Base-by-base conservation (phyloP, 1,140 invertebrate genomes). In the Ceratina japonica region DNA sequence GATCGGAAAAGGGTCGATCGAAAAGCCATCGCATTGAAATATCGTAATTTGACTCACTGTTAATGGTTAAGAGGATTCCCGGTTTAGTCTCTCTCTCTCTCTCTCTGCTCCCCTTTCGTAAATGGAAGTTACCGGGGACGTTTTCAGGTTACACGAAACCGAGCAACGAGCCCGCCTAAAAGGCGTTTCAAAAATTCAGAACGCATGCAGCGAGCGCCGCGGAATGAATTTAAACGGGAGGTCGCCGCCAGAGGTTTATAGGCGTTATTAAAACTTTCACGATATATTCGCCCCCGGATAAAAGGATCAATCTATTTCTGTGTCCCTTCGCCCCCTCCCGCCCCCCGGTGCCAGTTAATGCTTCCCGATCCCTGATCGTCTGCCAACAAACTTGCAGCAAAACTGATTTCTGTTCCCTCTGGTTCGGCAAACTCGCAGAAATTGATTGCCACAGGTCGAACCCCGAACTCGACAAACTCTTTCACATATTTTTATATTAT, bases 161-260 rank as follows among this genome's bases (percentile, higher is more conserved):
- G 16, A n/a, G 15, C 52, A 13, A 56, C 22, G 7, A 15, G 18
- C 4, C 15, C 15, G 8, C 22, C n/a, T 64, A 51, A 64, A 64
- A 74, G 59, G 49, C n/a, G n/a, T 31, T 52, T 74, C 18, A 22
- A 64, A 74, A 22, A 31, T 74, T 74, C 61, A 52, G 27, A 52
- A 15, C 24, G 49, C 24, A 15, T 31, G 49, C 72, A 37, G 2
- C 24, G 44, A 4, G 16, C 10, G 37, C 37, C 20, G 1, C 15
- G 20, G 27, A 18, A 44, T n/a, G 72, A 52, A 24, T 54, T 63
- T 62, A 56, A 44, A 37, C 27, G 15, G 1, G 7, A 44, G 37
- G 37, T 44, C 37, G 37, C 12, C 20, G 58, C n/a, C 12, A 44
- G 20, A 12, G 22, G 54, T 71, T 58, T 58, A 22, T 5, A 44